These are phyloP conservation scores for Liodrosophila aerea DNA, from an alignment of 2,888 invertebrate genomes.

Conservation along the genomic window DNA sequence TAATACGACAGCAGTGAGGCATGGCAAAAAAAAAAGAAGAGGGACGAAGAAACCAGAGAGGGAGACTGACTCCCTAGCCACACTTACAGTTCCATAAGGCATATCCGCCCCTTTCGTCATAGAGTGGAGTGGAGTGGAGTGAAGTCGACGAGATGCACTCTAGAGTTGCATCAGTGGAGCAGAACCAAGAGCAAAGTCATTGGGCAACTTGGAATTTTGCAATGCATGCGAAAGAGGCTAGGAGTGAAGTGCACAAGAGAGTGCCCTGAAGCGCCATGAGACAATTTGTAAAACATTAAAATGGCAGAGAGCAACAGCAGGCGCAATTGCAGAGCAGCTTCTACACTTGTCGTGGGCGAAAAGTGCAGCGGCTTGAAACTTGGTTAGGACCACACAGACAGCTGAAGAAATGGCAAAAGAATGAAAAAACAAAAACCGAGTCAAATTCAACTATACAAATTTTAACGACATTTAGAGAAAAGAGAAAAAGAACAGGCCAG, in stretches of 20 bases:
- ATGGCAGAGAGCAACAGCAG: constrained; percentile 38
- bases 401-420: constrained; percentile 11
- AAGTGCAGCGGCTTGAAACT: constrained; percentile 34
- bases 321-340: too few relatives aligned
- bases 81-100: constrained; percentile 40
- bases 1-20: constrained; percentile 28
- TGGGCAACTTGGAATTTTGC: constrained; percentile 6
- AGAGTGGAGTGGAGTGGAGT: constrained; percentile 1
- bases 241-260: constrained; percentile 19
- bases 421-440: constrained; percentile 9
- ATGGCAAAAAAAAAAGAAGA: constrained; percentile 16
- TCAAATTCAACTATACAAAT: constrained; percentile 22
- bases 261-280: constrained; percentile 52
- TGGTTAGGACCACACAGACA: constrained; percentile 39
- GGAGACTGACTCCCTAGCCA: background rate
- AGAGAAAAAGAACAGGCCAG: too few relatives aligned
- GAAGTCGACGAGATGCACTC: constrained; percentile 30
- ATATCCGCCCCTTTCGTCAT: constrained; percentile 24
- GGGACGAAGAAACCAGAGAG: background rate
- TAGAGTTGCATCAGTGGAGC: constrained; percentile 48
- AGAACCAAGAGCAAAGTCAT: constrained; percentile 33
- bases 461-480: constrained; percentile 48
- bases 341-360: constrained; percentile 23
- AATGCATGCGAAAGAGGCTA: background rate
- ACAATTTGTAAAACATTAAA: constrained; percentile 68